Base-by-base conservation (phyloP, 2,113 vertebrate genomes). In the Pomatostomus ruficeps region DNA sequence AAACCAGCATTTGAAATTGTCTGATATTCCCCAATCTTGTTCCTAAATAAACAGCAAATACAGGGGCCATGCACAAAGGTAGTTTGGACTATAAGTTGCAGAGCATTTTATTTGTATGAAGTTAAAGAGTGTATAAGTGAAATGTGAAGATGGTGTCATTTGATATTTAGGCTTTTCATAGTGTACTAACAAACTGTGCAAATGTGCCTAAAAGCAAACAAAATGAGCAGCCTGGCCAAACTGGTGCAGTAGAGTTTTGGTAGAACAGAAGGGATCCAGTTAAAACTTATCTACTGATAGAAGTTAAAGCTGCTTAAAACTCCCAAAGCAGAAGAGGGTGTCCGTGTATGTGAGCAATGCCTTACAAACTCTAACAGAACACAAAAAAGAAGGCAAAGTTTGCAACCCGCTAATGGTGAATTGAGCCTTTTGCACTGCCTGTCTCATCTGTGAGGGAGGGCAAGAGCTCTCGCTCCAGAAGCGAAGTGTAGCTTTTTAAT, bases 151-250 rank as follows among this genome's bases (percentile, higher is more conserved):
- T 85, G 80, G 16, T 48, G 62, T 76, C 76, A 70, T 79, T 79
- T 61, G 73, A 72, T 46, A 61, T 83, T 87, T 73, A 87, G 29
- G 38, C 4, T 74, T 89, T 96, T 93, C 80, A 91, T 73, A 92
- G 58, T 75, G 72, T 85, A 87, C 86, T 95, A 95, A 97, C 54
- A 72, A 97, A 93, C 82, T 68, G 43, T 63, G 72, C 63, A 96
- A 97, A 96, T 95, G 85, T 85, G 70, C 79, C 14, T 91, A 54
- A 96, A 92, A 76, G 62, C 22, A 88, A 93, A 83, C 40, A 76
- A 93, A 96, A 52, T 28, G 43, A 85, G 24, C 92, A 97, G 59
- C 92, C 86, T 95, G 89, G 62, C 87, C 85, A 90, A 78, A 80
- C 45, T 83, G 76, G 88, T 95, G 81, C 72, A 85, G 63, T 40